Evolutionary conservation across 2,888 invertebrate genomes (phyloP), one percentile per base, ranked within the genome.

Genomic region (Campaea margaritaria): DNA sequence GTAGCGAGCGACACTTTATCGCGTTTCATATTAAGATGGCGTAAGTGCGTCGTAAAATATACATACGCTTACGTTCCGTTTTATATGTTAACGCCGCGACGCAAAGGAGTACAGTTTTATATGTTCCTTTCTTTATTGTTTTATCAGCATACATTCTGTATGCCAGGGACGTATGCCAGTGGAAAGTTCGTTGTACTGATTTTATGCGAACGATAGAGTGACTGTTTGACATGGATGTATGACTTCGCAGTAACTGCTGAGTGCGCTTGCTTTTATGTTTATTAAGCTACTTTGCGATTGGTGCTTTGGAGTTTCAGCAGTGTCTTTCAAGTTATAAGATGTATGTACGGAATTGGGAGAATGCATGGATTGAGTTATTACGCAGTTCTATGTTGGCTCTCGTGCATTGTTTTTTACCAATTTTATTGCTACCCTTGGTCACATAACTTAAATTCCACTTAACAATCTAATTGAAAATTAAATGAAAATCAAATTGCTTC

Each of bases 11-110:
- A 59, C 64, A 59, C 72, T 76, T 77, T 76, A 77, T 76, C 77
- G 77, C 69, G 48, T 68, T 65, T 73, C 69, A 75, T 79, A 78
- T 78, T 74, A 78, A 74, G 75, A 75, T 69, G 70, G 69, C 62
- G 72, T 68, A 69, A 75, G 69, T 67, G 69, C 43, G 61, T 68
- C 72, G 75, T 78, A 76, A 74, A 72, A 62, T 60, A 67, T 64
- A 55, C 62, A 65, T 64, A 67, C 67, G 68, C 69, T 69, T 65
- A 60, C 62, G 53, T 44, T 54, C 41, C 63, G 42, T 46, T 64
- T 64, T 69, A 65, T 64, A 58, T 63, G 64, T 56, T 59, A 62
- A 54, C 62, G 56, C 48, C 34, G 52, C n/a, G 54, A 57, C 43
- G 63, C 59, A 55, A 58, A 59, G 60, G 49, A 58, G 59, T 49